Evolutionary conservation across 2,888 invertebrate genomes (phyloP), one percentile per base, ranked within the genome.

Genomic region (Chloroclystis v-ata): DNA sequence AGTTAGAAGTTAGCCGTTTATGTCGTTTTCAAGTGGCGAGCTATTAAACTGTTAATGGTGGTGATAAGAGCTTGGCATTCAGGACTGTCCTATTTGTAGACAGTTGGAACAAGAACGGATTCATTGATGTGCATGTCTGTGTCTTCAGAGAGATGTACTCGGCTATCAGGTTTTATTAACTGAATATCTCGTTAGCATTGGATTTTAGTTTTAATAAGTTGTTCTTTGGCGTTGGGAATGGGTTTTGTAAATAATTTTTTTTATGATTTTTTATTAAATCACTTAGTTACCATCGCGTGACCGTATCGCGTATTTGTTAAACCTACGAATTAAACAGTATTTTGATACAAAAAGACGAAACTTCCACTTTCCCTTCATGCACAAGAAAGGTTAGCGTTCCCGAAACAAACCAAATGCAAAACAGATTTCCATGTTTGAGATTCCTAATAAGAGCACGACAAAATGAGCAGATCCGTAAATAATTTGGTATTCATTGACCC

Each of bases 401-500:
- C 45, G 8, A 47, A 37, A 41, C 35, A 56, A n/a, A n/a, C 43
- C 37, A 38, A 50, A 42, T 44, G 39, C 24, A 35, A 49, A 40
- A 12, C 40, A 43, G 30, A 49, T 42, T 39, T 43, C 26, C 12
- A 52, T 47, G 46, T 47, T 46, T 52, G 42, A 40, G 32, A 28
- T 41, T 46, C 49, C 16, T 47, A 51, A 43, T 46, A 56, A 56
- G 49, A 54, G 47, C 54, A 59, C 56, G 65, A 62, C 60, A 63
- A 59, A 54, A 56, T 57, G 51, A 43, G 55, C 56, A 43, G 60
- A 59, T 54, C 61, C 55, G 49, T 66, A 65, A 68, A 69, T 65
- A 66, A 61, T 52, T 59, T 48, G 57, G 58, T 70, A 74, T 72
- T 60, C 77, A 65, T 72, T 77, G 76, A 77, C 68, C 75, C 60